Evolutionary conservation across 2,113 vertebrate species (phyloP).

Genomic region (Rhombomys opimus): DNA sequence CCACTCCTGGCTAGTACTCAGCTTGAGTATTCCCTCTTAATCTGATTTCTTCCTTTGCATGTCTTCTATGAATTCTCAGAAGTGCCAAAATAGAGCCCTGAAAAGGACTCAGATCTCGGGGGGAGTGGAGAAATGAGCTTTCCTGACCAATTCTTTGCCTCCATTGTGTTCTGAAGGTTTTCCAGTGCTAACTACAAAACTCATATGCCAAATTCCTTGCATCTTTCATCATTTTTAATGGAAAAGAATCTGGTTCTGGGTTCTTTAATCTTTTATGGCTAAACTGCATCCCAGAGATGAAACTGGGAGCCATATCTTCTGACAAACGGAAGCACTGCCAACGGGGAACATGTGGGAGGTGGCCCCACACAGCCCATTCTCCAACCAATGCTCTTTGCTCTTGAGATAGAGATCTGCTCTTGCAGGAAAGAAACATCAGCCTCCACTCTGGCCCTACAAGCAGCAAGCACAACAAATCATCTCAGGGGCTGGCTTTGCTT

Average conservation of each 20-base stretch:
- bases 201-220: constrained; percentile 68
- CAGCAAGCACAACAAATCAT: neutral
- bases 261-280: constrained; percentile 76
- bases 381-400: constrained; percentile 39
- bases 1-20: neutral
- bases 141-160: constrained; percentile 81
- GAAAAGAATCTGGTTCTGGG: constrained; percentile 70
- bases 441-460: neutral
- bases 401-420: constrained; percentile 23
- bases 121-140: constrained; percentile 70
- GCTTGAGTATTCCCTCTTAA: constrained; percentile 48
- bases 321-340: neutral
- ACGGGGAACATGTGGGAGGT: constrained; percentile 19
- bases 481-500: neutral
- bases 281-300: constrained; percentile 70
- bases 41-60: neutral
- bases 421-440: neutral
- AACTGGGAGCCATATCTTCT: constrained; percentile 60
- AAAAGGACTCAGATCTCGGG: constrained; percentile 75
- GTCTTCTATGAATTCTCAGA: constrained; percentile 46
- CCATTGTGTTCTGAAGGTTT: constrained; percentile 81
- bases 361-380: neutral
- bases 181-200: constrained; percentile 78
- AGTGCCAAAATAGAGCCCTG: neutral
- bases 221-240: constrained; percentile 76